phyloP scores from a whole-genome alignment of 2,888 invertebrate species.

The Cyclophora albipunctata region DNA sequence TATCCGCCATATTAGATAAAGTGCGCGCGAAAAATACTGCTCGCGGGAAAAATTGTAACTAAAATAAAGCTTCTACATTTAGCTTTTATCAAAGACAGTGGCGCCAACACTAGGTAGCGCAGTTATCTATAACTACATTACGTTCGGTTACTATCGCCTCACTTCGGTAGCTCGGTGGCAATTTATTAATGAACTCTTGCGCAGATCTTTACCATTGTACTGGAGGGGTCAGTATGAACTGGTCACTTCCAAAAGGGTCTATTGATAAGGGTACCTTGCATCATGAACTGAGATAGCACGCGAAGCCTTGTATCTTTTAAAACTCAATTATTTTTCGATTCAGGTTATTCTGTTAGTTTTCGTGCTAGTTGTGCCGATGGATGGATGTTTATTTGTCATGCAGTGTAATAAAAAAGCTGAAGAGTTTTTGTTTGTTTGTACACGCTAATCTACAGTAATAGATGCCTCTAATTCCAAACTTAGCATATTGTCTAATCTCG shows the following conservation, averaged over 20 bases:
- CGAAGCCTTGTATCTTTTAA: conserved; percentile 30
- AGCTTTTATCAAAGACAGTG: too few relatives aligned
- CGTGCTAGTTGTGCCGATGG: too few relatives aligned
- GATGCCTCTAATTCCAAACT: too few relatives aligned
- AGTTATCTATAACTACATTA: conserved; percentile 1
- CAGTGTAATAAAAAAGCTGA: too few relatives aligned
- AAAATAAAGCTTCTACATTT: background rate
- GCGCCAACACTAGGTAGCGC: background rate
- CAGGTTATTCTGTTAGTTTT: background rate
- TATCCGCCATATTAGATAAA: conserved; percentile 53
- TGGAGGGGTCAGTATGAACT: conserved; percentile 31
- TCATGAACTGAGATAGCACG: conserved; percentile 48
- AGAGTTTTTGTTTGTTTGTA: too few relatives aligned
- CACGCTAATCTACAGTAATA: too few relatives aligned
- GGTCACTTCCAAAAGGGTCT: conserved; percentile 41
- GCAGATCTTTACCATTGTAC: conserved; percentile 2
- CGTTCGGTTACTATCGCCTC: conserved; percentile 48
- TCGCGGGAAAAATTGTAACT: conserved; percentile 13
- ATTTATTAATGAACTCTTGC: conserved; percentile 33
- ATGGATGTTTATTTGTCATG: too few relatives aligned
- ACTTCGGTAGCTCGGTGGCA: conserved; percentile 38
- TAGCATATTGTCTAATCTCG: too few relatives aligned
- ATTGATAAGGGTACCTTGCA: conserved; percentile 58
- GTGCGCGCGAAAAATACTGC: conserved; percentile 2
- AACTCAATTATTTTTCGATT: conserved; percentile 18